A percentile compares a stretch with the other conserved stretches of the same genome.
Conservation (phyloP, 92 coral and sea anemone species). For the Actinostola sp. region DNA sequence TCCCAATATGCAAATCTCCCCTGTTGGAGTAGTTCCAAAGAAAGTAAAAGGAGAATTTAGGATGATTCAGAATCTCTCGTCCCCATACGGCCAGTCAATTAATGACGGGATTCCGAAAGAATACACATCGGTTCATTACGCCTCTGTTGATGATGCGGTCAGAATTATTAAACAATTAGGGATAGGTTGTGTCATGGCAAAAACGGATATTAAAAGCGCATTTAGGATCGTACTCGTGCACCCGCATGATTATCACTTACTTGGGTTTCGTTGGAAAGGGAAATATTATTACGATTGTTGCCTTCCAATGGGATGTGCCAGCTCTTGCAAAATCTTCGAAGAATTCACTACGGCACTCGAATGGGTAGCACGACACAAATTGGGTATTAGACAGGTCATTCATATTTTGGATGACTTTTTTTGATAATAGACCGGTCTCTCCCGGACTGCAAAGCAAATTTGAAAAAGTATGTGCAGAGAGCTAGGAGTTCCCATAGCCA, state of each 20-base stretch:
- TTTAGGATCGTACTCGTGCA: constrained; percentile 38
- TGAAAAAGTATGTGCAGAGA: constrained; percentile 33
- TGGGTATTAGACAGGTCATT: constrained; percentile 13
- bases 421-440: constrained; percentile 16
- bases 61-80: constrained; percentile 46
- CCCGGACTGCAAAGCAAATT: constrained; percentile 6
- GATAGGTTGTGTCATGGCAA: constrained; percentile 37
- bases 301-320: constrained; percentile 55
- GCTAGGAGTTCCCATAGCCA: constrained; percentile 63
- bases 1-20: constrained; percentile 11
- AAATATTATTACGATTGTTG: constrained; percentile 36
- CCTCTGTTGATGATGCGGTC: constrained; percentile 51
- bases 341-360: constrained; percentile 42
- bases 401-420: constrained; percentile 58
- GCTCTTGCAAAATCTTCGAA: constrained; percentile 53
- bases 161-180: constrained; percentile 22
- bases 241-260: constrained; percentile 35
- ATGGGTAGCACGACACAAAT: constrained; percentile 44
- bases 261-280: constrained; percentile 34
- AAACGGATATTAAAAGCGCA: constrained; percentile 42
- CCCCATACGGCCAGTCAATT: constrained; percentile 43
- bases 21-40: background rate
- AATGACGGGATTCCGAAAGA: constrained; percentile 45
- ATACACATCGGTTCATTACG: constrained; percentile 28
- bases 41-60: constrained; percentile 30